Base-by-base conservation (phyloP, 2,888 invertebrate species). In the Embidobia sp. region DNA sequence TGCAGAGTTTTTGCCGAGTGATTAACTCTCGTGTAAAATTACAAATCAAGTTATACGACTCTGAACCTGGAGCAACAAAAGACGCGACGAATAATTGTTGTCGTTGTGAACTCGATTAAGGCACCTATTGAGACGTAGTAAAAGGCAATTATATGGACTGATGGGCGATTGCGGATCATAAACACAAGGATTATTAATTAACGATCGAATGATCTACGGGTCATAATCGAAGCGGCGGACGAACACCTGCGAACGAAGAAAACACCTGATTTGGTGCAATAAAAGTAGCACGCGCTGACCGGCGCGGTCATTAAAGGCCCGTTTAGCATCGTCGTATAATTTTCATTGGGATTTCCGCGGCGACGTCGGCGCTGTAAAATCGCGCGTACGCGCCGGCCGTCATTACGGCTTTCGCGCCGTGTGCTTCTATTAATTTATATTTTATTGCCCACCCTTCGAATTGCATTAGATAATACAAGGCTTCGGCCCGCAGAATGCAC, bases 361-460 rank as follows among this genome's bases (percentile, higher is more conserved):
- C 64, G 19, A 6, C 10, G 44, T 44, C 37, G 61, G 2, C 6
- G 64, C 8, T 67, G 35, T 70, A 53, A 53, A 61, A 63, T 44
- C 53, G 18, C 67, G 57, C 37, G 37, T 49, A 18, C 42, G 69
- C 59, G 51, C 18, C 35, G 29, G 18, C 37, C 48, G 42, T 49
- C 33, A 40, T 75, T 51, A 44, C 40, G 55, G 42, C 16, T 51
- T 55, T 31, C 55, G 66, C 67, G 37, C 31, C 59, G 49, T 46
- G 64, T 29, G 64, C 59, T 59, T 77, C 78, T 80, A 80, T 80
- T 80, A 81, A 81, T 80, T 81, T 78, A 79, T 80, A 80, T 78
- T 82, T 83, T 81, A 83, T 80, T 78, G 76, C 80, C 79, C 77
- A 55, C 51, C 81, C 80, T 76, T 81, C 76, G 29, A 74, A 74